Base-by-base conservation (phyloP, 2,113 vertebrate genomes). In the Pelusios castaneus region DNA sequence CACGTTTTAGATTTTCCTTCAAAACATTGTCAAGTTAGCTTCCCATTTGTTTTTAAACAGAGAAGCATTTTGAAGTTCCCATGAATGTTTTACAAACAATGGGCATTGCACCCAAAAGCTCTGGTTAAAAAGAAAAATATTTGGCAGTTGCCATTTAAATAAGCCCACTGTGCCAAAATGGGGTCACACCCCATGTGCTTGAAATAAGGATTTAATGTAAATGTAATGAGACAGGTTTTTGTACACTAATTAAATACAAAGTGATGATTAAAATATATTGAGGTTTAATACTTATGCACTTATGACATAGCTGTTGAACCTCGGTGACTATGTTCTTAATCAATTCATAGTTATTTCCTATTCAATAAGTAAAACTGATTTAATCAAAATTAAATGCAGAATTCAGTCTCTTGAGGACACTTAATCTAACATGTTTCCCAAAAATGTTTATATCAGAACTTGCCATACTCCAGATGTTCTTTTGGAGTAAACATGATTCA, bases 191-290 rank as follows among this genome's bases (percentile, higher is more conserved):
- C 80, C 49, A 93, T 92, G 55, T 63, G 82, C 63, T 87, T 54
- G 56, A 96, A 94, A 91, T 93, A 85, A 95, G 63, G 63, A 41
- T 89, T 96, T 95, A 84, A 97, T 93, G 95, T 91, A 86, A 92
- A 91, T 51, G 77, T 96, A 94, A 96, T 75, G 81, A 94, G 63
- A 87, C 82, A 49, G 43, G 58, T 95, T 95, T 51, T 82, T 85
- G 45, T 77, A 84, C 91, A 52, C 89, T 94, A 89, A 86, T 91
- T 94, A 82, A 82, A 93, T 81, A 51, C 88, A 83, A 89, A 94
- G 95, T 93, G 84, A 91, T 96, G 85, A 92, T 91, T 91, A 88
- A 95, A 95, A 54, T 34, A 84, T 90, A 82, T 81, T 96, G 94
- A 86, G 24, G 25, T 92, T 94, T 97, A 89, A 92, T 84, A 95